These are phyloP conservation scores for Osmoderma eremita DNA, from an alignment of 2,888 invertebrate species.

Conservation along the genomic window DNA sequence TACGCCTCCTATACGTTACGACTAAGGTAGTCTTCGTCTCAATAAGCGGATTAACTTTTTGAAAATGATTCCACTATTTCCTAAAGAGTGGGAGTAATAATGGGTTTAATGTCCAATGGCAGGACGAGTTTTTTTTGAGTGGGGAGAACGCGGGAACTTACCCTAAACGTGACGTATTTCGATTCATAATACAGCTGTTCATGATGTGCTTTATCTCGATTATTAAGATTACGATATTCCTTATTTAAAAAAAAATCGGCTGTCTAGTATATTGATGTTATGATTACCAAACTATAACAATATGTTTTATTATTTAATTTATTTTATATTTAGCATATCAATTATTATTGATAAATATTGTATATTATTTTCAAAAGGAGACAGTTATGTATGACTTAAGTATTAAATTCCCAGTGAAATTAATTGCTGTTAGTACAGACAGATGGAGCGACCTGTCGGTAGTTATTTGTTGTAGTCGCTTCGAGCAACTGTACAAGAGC, in stretches of 20 bases:
- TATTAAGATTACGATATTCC: background rate
- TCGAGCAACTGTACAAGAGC: no score
- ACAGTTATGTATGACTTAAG: no score
- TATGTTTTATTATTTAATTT: no score
- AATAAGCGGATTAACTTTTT: conserved; percentile 54
- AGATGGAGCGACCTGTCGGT: no score
- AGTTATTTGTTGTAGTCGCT: no score
- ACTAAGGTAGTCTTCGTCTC: conserved; percentile 37
- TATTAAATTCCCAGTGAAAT: no score
- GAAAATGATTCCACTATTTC: conserved; percentile 51
- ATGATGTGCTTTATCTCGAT: background rate
- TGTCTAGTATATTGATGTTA: background rate
- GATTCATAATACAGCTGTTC: conserved; percentile 24
- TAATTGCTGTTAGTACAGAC: no score
- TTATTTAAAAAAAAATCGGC: background rate
- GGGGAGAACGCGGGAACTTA: conserved; percentile 40
- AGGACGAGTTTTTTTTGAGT: conserved; percentile 31
- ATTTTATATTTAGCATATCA: no score
- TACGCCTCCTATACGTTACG: conserved; percentile 31
- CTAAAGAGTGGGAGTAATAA: conserved; percentile 48
- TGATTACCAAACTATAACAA: background rate
- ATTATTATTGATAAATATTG: no score
- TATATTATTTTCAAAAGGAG: no score
- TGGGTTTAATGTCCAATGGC: conserved; percentile 43
- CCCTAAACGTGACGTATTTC: conserved; percentile 24